These are phyloP conservation scores for Pachyrhynchus sulphureomaculatus DNA, from an alignment of 1,140 invertebrate species.

Conservation along the genomic window DNA sequence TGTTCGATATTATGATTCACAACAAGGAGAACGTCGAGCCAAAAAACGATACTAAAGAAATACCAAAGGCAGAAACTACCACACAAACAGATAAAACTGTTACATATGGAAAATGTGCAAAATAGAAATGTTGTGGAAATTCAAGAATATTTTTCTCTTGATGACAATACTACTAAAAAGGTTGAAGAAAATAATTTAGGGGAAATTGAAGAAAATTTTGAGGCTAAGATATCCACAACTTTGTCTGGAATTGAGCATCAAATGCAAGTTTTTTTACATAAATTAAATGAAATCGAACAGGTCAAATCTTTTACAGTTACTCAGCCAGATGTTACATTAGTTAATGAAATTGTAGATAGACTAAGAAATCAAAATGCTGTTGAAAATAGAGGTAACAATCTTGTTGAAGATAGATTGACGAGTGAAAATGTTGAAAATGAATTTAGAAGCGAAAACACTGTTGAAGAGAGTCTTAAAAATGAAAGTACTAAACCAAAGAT, in stretches of 20 bases:
- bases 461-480: too few species aligned
- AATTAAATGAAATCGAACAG: conserved; percentile 40
- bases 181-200: background rate
- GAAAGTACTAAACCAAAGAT: conserved; percentile 23
- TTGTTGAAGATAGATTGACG: too few species aligned
- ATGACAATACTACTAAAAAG: background rate
- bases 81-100: conserved; percentile 35
- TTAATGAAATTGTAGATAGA: too few species aligned
- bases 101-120: conserved; percentile 19
- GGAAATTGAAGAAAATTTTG: conserved; percentile 17
- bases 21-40: conserved; percentile 26
- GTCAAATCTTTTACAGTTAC: background rate
- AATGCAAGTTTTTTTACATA: conserved; percentile 44
- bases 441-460: too few species aligned
- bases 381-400: too few species aligned
- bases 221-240: conserved; percentile 38
- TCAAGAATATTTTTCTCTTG: background rate
- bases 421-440: too few species aligned
- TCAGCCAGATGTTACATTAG: too few species aligned
- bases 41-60: conserved; percentile 12
- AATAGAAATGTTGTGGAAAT: conserved; percentile 19
- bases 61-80: conserved; percentile 23
- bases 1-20: conserved; percentile 38
- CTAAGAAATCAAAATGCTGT: too few species aligned
- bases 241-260: conserved; percentile 45